phyloP scores from a whole-genome alignment of 2,888 invertebrate genomes.

The Sympetrum striolatum region DNA sequence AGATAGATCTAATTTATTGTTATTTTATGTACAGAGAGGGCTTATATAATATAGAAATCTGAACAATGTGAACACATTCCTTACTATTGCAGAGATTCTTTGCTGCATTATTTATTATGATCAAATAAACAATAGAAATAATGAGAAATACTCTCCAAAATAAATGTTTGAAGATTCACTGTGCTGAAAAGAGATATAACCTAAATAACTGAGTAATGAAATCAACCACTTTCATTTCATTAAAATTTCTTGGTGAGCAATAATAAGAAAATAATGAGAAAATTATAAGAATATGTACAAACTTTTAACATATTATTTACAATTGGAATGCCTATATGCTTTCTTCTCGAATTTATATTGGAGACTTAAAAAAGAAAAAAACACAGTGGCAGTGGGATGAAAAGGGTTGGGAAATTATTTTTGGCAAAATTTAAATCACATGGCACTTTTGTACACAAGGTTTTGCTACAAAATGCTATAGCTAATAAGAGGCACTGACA shows the following conservation, averaged over 20 bases:
- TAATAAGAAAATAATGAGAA: background rate
- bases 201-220: background rate
- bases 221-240: background rate
- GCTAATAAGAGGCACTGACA: constrained; percentile 35
- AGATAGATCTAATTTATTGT: no score
- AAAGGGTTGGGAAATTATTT: constrained; percentile 28
- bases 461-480: constrained; percentile 36
- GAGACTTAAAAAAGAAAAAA: constrained; percentile 15
- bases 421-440: constrained; percentile 42
- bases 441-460: constrained; percentile 41
- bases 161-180: no score
- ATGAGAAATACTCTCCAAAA: no score
- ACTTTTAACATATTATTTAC: constrained; percentile 14
- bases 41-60: no score
- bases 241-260: background rate
- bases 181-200: no score
- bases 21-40: no score
- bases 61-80: no score
- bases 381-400: constrained; percentile 29
- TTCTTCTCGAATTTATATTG: background rate
- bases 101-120: no score
- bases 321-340: constrained; percentile 32
- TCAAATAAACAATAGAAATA: no score
- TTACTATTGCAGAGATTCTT: no score
- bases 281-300: constrained; percentile 19